Percentiles rank a stretch among this genome's conserved stretches.
These are phyloP conservation scores for Cyanoramphus novaezelandiae DNA, from an alignment of 2,113 vertebrate genomes.

Conservation along the genomic window DNA sequence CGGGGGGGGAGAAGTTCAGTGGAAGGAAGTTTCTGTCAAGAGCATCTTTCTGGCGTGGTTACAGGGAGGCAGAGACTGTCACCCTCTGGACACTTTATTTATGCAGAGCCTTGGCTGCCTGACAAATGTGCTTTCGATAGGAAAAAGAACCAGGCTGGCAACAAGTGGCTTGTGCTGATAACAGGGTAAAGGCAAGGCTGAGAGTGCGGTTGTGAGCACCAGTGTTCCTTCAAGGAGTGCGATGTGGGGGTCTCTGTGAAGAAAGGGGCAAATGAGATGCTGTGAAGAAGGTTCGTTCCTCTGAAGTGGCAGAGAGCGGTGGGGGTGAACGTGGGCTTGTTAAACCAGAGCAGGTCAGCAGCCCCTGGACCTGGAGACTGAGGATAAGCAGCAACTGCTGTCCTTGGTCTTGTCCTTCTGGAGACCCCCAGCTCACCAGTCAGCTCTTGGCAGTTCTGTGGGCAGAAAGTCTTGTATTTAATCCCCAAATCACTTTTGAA, in stretches of 20 bases:
- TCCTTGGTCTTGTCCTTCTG: neutral
- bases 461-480: neutral
- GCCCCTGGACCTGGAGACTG: neutral
- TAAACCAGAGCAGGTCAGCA: neutral
- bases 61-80: neutral
- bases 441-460: neutral
- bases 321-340: neutral
- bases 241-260: neutral
- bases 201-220: neutral
- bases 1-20: neutral
- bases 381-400: neutral
- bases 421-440: neutral
- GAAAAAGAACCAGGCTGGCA: neutral
- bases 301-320: rapidly evolving
- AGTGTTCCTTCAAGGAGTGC: neutral
- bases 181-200: neutral
- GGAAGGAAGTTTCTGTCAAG: neutral
- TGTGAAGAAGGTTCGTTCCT: neutral
- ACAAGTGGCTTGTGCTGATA: slow-evolving; percentile 28
- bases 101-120: slow-evolving; percentile 21
- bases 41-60: neutral
- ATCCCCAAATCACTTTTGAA: neutral
- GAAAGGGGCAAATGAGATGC: neutral
- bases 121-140: neutral
- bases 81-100: neutral